Base-by-base conservation (phyloP, 2,797 vertebrate genomes). In the Gallinago stenura region DNA sequence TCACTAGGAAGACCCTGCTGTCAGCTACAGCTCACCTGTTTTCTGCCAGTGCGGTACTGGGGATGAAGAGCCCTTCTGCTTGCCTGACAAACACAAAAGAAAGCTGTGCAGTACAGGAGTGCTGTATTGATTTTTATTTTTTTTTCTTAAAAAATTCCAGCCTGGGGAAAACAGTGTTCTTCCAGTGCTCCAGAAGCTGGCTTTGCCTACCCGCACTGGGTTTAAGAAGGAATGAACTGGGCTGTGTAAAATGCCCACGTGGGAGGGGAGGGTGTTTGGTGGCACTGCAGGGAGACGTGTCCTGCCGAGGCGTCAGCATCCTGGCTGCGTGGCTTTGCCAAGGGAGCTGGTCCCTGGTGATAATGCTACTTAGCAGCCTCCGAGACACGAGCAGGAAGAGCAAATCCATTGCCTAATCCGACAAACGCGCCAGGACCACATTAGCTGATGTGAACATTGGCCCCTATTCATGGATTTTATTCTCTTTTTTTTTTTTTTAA, bases 1-100 rank as follows among this genome's bases (percentile, higher is more conserved):
- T 95, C 96, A 90, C 91, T 31, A 90, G 95, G 93, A 95, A 84
- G 95, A 96, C 93, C 94, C 93, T 93, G 94, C 95, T 95, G 96
- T 94, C 95, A 92, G 93, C 94, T 95, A 9, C 85, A 60, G 94
- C 94, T 89, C 93, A 68, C 89, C 88, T 35, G 10, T 65, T 77
- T 35, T 35, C 66, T 78, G 85, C 81, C 69, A 30, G 61, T 57
- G 90, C 31, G 3, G 69, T 48, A 14, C 87, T 43, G 48, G 83
- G 73, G 84, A 48, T 90, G 76, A 85, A 90, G 91, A 93, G 79
- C 81, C 76, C 92, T 91, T 37, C 89, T 85, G 92, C 89, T 83
- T 35, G 71, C 93, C 89, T 88, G 91, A 51, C 93, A 83, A 33
- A 58, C 94, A 76, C 91, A 94, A 88, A 90, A 24, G 64, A 64